These are phyloP conservation scores for Celastrina argiolus DNA, from an alignment of 2,888 invertebrate genomes.

Conservation along the genomic window DNA sequence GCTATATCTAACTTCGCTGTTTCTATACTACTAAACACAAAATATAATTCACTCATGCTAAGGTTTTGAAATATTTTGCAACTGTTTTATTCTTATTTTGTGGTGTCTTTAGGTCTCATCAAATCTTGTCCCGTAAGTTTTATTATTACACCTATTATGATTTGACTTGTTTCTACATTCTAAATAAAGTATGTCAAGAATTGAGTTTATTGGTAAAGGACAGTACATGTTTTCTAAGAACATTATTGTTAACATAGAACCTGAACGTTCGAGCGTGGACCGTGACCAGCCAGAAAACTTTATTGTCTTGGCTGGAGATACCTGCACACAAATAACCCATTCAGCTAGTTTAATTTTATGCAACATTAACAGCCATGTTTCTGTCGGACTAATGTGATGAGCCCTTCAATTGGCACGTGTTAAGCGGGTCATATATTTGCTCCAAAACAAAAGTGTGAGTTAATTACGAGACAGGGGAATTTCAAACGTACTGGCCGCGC, in stretches of 20 bases:
- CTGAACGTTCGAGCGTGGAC: neutral
- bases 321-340: too few species aligned
- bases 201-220: neutral
- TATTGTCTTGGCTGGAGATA: neutral
- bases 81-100: neutral
- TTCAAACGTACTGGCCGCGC: slow-evolving; percentile 6
- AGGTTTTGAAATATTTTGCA: too few species aligned
- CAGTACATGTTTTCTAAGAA: neutral
- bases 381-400: neutral
- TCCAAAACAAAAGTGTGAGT: slow-evolving; percentile 8
- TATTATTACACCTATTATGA: neutral
- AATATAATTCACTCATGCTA: too few species aligned
- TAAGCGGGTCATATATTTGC: neutral
- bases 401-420: neutral
- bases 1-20: neutral
- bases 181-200: neutral
- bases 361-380: neutral
- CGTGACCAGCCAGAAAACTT: neutral
- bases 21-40: neutral
- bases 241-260: neutral
- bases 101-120: neutral
- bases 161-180: too few species aligned
- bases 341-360: neutral
- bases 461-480: slow-evolving; percentile 15
- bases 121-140: too few species aligned